A percentile compares a stretch with the other conserved stretches of the same genome.
Conservation (phyloP, 2,113 vertebrate genomes). For the Sphaerodactylus townsendi region DNA sequence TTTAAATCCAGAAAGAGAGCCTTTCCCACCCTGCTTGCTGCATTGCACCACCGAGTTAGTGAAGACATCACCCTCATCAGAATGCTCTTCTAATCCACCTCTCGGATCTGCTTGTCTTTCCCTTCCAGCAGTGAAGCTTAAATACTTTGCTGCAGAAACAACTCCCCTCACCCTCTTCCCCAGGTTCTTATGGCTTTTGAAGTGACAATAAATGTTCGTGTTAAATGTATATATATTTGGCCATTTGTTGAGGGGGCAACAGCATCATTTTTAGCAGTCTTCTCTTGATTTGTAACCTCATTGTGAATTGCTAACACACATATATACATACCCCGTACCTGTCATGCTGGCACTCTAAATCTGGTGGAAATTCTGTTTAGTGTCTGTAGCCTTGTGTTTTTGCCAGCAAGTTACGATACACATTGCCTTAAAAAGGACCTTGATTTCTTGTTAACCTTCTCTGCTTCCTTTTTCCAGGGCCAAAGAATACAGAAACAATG, state of each 20-base stretch:
- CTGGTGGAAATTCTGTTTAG: slow-evolving; percentile 35
- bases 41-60: slow-evolving; percentile 81
- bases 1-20: slow-evolving; percentile 66
- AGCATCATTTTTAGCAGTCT: slow-evolving; percentile 59
- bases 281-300: slow-evolving; percentile 63
- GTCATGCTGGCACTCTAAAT: slow-evolving; percentile 47
- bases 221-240: slow-evolving; percentile 73
- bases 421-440: neutral
- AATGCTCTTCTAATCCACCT: slow-evolving; percentile 74
- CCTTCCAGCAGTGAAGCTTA: slow-evolving; percentile 76
- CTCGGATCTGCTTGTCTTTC: slow-evolving; percentile 67
- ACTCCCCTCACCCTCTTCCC: slow-evolving; percentile 57
- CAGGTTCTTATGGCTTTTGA: slow-evolving; percentile 66
- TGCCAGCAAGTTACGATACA: too few species aligned
- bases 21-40: slow-evolving; percentile 75
- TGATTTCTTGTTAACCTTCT: neutral
- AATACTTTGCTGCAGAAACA: slow-evolving; percentile 72
- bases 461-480: neutral
- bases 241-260: slow-evolving; percentile 73
- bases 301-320: slow-evolving; percentile 47
- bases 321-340: neutral
- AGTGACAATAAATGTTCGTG: slow-evolving; percentile 78
- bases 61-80: slow-evolving; percentile 77
- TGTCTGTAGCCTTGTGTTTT: neutral
- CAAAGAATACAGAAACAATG: neutral